A percentile compares a stretch with the other conserved stretches of the same genome.
phyloP scores from a whole-genome alignment of 2,797 vertebrate species.

The Vipera latastei region DNA sequence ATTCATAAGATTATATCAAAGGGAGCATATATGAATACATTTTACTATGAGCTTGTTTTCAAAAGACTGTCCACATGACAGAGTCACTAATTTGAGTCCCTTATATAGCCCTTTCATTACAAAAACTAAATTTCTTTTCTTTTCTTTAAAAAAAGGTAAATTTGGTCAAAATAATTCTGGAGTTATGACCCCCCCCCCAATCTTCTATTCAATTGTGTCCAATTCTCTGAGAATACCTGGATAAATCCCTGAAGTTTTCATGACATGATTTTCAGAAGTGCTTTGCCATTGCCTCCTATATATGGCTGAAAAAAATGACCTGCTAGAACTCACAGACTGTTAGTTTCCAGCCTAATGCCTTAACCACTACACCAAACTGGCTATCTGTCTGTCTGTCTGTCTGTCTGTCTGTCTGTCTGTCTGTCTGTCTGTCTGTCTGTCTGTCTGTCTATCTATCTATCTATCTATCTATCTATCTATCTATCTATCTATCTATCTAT shows the following conservation, averaged over 20 bases:
- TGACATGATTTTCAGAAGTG: neutral
- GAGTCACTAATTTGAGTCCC: neutral
- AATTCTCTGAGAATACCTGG: neutral
- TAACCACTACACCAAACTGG: neutral
- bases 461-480: neutral
- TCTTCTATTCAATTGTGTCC: neutral
- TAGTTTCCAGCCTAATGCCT: neutral
- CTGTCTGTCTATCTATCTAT: too few species aligned
- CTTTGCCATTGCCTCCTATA: neutral
- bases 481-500: neutral
- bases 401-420: neutral
- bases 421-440: too few species aligned
- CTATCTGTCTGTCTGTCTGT: too few species aligned
- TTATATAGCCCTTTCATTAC: neutral
- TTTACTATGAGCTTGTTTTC: neutral
- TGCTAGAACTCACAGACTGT: neutral
- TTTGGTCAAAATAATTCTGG: neutral
- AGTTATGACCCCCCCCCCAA: neutral
- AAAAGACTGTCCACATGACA: neutral
- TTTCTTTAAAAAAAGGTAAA: neutral
- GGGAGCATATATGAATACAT: neutral
- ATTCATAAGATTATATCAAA: neutral
- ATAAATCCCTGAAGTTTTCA: neutral
- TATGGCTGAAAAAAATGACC: neutral
- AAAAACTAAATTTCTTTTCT: neutral